Base-by-base conservation (phyloP, 2,888 invertebrate species). In the Piscicola geometra region DNA sequence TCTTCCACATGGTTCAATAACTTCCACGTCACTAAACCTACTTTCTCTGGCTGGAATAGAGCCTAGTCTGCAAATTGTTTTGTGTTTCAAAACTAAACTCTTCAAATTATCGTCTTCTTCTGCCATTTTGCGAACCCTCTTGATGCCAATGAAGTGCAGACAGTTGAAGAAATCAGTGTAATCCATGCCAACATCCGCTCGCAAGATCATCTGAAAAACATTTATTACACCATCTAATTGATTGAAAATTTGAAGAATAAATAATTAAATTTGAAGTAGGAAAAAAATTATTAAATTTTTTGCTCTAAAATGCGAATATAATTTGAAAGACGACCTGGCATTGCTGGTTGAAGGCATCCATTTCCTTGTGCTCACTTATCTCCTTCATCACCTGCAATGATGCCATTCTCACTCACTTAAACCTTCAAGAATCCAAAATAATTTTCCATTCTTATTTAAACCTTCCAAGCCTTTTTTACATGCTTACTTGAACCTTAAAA, bases 181-280 rank as follows among this genome's bases (percentile, higher is more conserved):
- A 76, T 85, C 81, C 28, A 83, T 82, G 9, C 84, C 85, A 76
- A 80, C 80, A 77, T 80, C 80, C 5, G 84, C 83, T 77, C 82
- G 83, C 71, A 85, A 79, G 32, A 85, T 82, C 75, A 82, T 56
- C 85, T 85, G 81, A n/a, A n/a, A n/a, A n/a, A n/a, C n/a, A n/a
- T n/a, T n/a, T n/a, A n/a, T n/a, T n/a, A n/a, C n/a, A n/a, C n/a
- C n/a, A n/a, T n/a, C n/a, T n/a, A n/a, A n/a, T n/a, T n/a, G n/a
- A n/a, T n/a, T n/a, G n/a, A n/a, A n/a, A n/a, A n/a, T n/a, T n/a
- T n/a, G n/a, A n/a, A n/a, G n/a, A n/a, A n/a, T n/a, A n/a, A n/a
- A n/a, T n/a, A n/a, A n/a, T n/a, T n/a, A n/a, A n/a, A n/a, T n/a
- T n/a, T n/a, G n/a, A n/a, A n/a, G n/a, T n/a, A n/a, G n/a, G n/a